A percentile compares a stretch with the other conserved stretches of the same genome.
Evolutionary conservation across 2,888 invertebrate species (phyloP).

Genomic region (Oeneis ivallda): DNA sequence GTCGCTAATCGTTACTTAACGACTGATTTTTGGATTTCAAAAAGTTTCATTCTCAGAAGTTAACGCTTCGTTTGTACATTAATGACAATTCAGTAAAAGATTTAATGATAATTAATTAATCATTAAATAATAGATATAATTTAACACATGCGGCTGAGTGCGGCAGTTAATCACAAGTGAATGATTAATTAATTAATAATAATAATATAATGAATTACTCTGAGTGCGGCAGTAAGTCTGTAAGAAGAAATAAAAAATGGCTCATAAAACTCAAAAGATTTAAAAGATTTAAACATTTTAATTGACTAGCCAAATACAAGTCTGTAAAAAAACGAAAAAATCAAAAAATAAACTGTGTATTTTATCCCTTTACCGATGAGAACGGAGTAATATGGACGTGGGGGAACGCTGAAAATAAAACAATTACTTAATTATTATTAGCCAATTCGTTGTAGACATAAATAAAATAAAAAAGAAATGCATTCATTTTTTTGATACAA

Average conservation of each 20-base stretch:
- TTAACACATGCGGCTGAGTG: too few relatives aligned
- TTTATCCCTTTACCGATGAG: constrained; percentile 57
- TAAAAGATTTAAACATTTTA: constrained; percentile 12
- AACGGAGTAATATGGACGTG: constrained; percentile 47
- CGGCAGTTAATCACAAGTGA: too few relatives aligned
- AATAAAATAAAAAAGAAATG: constrained; percentile 12
- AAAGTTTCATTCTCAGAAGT: too few relatives aligned
- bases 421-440: constrained; percentile 1
- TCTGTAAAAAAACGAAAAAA: constrained; percentile 68
- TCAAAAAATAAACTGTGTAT: constrained; percentile 61
- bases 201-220: too few relatives aligned
- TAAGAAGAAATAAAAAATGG: not conserved
- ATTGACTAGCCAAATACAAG: constrained; percentile 58
- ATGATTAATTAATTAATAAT: too few relatives aligned
- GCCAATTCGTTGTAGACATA: too few relatives aligned
- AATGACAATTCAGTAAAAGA: too few relatives aligned
- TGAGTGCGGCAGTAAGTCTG: not conserved
- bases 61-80: too few relatives aligned
- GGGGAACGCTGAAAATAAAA: constrained; percentile 61
- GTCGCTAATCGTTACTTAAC: too few relatives aligned
- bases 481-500: constrained; percentile 24
- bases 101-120: too few relatives aligned
- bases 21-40: too few relatives aligned
- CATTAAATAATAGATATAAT: too few relatives aligned
- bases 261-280: not conserved